These are phyloP conservation scores for Tachypleus tridentatus DNA, from an alignment of 1,140 invertebrate species.

Conservation along the genomic window DNA sequence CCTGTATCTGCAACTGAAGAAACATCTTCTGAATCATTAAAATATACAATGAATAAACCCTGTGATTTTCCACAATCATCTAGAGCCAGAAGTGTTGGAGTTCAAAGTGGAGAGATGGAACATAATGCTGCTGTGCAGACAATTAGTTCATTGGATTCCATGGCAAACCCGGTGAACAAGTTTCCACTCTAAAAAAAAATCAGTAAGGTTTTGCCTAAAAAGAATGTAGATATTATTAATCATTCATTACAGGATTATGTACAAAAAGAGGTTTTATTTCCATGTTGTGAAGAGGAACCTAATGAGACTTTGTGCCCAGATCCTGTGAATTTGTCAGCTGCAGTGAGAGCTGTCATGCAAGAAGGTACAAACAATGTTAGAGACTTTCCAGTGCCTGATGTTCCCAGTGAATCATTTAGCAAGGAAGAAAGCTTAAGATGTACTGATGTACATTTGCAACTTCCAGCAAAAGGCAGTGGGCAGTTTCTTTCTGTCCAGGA, in stretches of 20 bases:
- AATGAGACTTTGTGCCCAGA: conserved; percentile 18
- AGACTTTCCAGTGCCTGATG: too few relatives aligned
- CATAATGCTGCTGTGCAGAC: conserved; percentile 16
- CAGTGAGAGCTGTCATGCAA: conserved; percentile 18
- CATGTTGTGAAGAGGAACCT: conserved; percentile 16
- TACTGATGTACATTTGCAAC: too few relatives aligned
- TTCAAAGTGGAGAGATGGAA: conserved; percentile 17
- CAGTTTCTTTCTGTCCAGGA: too few relatives aligned
- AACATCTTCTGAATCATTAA: conserved; percentile 6
- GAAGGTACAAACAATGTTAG: too few relatives aligned
- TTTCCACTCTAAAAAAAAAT: too few relatives aligned
- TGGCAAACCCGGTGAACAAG: conserved; percentile 8
- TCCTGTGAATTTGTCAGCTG: conserved; percentile 19
- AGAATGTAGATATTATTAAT: conserved; percentile 12
- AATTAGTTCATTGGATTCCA: conserved; percentile 10
- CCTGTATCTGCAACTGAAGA: neutral
- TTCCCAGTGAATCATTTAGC: too few relatives aligned
- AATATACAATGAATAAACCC: too few relatives aligned
- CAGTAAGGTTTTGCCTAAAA: conserved; percentile 6
- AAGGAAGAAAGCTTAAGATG: too few relatives aligned
- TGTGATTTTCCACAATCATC: too few relatives aligned
- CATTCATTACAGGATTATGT: conserved; percentile 6
- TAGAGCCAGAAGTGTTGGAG: conserved; percentile 18
- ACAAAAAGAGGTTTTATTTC: conserved; percentile 12
- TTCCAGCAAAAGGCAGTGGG: too few relatives aligned